These are phyloP conservation scores for Nomada ruficornis DNA, from an alignment of 2,888 invertebrate species.

Conservation along the genomic window DNA sequence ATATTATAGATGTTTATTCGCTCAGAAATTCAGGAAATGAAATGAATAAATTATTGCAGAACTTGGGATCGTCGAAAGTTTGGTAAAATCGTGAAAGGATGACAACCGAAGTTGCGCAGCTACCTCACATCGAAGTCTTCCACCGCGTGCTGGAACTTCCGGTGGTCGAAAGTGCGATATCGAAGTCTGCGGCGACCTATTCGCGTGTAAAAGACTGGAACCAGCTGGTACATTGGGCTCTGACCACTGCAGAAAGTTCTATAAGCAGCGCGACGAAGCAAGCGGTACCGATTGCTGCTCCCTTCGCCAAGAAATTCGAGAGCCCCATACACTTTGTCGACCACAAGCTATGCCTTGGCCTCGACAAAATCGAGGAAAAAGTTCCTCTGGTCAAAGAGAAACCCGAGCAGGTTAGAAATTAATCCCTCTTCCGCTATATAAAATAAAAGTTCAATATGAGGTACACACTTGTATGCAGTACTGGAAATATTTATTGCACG, in stretches of 20 bases:
- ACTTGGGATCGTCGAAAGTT: background rate
- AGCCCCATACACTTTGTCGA: constrained; percentile 87
- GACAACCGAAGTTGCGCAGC: constrained; percentile 66
- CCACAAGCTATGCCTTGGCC: constrained; percentile 88
- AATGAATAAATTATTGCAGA: constrained; percentile 10
- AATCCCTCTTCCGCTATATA: constrained; percentile 8
- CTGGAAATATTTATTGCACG: background rate
- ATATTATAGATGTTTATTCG: too few species aligned
- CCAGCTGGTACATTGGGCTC: constrained; percentile 86
- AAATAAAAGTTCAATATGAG: background rate
- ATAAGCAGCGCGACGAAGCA: constrained; percentile 85
- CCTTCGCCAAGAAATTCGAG: constrained; percentile 86
- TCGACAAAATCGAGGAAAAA: constrained; percentile 88
- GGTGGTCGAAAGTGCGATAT: constrained; percentile 77
- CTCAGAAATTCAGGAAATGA: too few species aligned
- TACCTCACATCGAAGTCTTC: constrained; percentile 78
- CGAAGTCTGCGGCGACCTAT: constrained; percentile 78
- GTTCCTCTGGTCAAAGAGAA: constrained; percentile 89
- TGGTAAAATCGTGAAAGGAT: constrained; percentile 45
- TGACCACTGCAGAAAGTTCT: constrained; percentile 87
- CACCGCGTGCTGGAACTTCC: constrained; percentile 79
- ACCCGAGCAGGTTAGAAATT: constrained; percentile 83
- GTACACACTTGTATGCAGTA: background rate
- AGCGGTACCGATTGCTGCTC: constrained; percentile 85
- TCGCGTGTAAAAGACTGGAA: constrained; percentile 77